Conservation (phyloP, 2,797 vertebrate genomes). For the Syndactyla subalaris region DNA sequence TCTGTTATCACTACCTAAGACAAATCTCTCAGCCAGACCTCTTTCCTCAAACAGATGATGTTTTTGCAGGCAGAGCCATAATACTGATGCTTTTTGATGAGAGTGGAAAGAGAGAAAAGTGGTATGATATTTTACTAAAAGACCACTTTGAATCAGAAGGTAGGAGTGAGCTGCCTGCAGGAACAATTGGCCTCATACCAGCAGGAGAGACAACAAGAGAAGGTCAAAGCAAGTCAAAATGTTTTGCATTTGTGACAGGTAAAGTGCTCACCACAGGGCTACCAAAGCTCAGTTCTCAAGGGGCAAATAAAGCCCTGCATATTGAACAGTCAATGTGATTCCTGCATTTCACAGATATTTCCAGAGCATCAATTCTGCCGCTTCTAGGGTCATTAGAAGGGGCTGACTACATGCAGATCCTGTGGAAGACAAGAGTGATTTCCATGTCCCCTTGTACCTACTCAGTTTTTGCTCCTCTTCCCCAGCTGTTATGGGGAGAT, state of each 20-base stretch:
- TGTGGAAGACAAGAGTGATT: not conserved
- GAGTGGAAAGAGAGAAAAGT: not conserved
- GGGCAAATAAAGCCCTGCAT: not conserved
- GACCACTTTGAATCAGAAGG: not conserved
- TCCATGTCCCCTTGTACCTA: not conserved
- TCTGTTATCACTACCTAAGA: not conserved
- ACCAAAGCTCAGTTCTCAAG: not conserved
- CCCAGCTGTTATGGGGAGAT: not conserved
- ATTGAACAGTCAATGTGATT: not conserved
- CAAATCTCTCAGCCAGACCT: not conserved
- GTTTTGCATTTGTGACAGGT: not conserved
- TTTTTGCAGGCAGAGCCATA: not conserved
- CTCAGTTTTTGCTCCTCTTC: not conserved
- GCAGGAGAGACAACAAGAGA: not conserved
- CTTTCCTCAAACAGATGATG: not conserved
- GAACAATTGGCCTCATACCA: not conserved
- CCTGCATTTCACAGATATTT: not conserved
- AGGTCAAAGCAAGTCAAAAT: not conserved
- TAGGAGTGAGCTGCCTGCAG: not conserved
- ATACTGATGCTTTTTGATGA: not conserved
- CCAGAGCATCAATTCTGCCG: not conserved
- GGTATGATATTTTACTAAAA: not conserved
- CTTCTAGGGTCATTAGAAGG: not conserved
- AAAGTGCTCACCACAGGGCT: fast-evolving
- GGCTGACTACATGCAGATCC: not conserved